Evolutionary conservation across 2,797 vertebrate species (phyloP).

Genomic region (Heterohyrax brucei): DNA sequence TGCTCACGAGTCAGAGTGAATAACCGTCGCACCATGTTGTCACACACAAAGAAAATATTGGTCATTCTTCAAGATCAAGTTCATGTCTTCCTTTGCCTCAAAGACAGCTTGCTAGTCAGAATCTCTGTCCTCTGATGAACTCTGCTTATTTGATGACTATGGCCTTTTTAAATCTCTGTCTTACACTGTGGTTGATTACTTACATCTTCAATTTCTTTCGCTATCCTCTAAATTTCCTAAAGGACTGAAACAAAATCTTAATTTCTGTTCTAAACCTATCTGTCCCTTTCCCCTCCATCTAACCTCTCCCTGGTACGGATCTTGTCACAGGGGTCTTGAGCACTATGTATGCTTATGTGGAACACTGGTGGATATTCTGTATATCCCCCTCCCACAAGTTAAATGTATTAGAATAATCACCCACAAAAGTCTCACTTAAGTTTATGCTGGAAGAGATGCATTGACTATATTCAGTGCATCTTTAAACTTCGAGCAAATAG

Average conservation of each 20-base stretch:
- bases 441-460: neutral
- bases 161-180: neutral
- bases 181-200: neutral
- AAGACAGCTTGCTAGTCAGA: neutral
- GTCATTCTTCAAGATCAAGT: neutral
- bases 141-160: neutral
- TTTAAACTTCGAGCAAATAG: neutral
- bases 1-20: neutral
- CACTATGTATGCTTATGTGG: neutral
- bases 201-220: neutral
- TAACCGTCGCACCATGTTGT: neutral
- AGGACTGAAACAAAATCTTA: neutral
- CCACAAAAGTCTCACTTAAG: neutral
- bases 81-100: neutral
- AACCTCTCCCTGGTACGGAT: neutral
- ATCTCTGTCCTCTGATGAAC: too few relatives aligned
- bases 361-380: neutral
- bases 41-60: neutral
- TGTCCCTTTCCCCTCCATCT: too few relatives aligned
- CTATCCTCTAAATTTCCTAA: neutral
- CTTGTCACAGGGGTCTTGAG: neutral
- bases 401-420: constrained; percentile 13
- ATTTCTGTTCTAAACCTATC: neutral
- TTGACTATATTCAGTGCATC: neutral
- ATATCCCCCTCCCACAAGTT: neutral